These are phyloP conservation scores for Piscicola geometra DNA, from an alignment of 2,888 invertebrate species.

Conservation along the genomic window DNA sequence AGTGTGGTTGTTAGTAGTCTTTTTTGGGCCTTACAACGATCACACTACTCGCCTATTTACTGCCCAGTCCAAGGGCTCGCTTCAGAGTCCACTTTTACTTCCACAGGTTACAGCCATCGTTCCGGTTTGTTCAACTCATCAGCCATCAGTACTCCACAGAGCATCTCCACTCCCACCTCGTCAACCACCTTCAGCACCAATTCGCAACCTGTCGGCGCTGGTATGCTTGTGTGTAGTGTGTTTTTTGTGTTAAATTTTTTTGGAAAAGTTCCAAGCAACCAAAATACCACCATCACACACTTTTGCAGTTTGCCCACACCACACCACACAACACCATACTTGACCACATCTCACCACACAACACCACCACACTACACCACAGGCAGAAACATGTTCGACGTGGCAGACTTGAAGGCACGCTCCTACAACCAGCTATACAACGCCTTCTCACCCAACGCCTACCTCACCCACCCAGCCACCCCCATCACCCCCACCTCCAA, in stretches of 20 bases:
- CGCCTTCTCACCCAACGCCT: not conserved
- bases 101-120: constrained; percentile 39
- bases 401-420: constrained; percentile 12
- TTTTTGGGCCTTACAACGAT: too few relatives aligned
- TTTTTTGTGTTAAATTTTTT: too few relatives aligned
- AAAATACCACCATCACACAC: too few relatives aligned
- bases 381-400: constrained; percentile 12
- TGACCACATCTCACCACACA: not conserved
- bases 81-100: too few relatives aligned
- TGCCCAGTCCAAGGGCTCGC: too few relatives aligned
- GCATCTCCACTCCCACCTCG: constrained; percentile 46
- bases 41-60: too few relatives aligned
- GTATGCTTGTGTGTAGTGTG: not conserved
- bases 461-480: not conserved
- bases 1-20: too few relatives aligned
- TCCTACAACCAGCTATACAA: not conserved
- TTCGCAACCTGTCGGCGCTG: not conserved
- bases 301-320: too few relatives aligned
- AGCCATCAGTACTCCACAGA: constrained; percentile 50
- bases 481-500: too few relatives aligned
- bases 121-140: constrained; percentile 52
- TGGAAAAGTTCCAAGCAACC: too few relatives aligned
- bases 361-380: not conserved
- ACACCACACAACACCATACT: too few relatives aligned
- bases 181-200: not conserved